These are phyloP conservation scores for Drosophila equinoxialis DNA, from an alignment of 1,140 invertebrate genomes.

Conservation along the genomic window DNA sequence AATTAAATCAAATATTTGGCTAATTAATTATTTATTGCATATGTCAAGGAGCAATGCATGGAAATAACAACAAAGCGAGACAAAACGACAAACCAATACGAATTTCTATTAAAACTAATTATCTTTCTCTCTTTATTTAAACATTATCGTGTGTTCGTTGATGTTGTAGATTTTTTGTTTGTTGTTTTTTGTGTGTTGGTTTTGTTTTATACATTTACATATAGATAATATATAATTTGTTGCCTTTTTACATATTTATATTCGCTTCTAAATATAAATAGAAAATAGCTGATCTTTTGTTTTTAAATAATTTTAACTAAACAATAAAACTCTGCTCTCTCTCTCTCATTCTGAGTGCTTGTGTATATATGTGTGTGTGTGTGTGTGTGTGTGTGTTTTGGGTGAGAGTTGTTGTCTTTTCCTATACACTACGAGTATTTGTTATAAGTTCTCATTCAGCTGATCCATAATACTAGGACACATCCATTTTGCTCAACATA, in stretches of 20 bases:
- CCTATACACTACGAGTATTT: conserved; percentile 71
- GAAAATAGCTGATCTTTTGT: conserved; percentile 38
- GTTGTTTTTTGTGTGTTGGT: conserved; percentile 11
- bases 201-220: conserved; percentile 51
- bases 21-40: conserved; percentile 58
- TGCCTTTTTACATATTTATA: conserved; percentile 58
- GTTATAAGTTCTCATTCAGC: conserved; percentile 28
- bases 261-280: conserved; percentile 58
- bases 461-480: conserved; percentile 66
- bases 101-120: conserved; percentile 70
- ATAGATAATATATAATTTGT: conserved; percentile 26
- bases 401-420: conserved; percentile 33
- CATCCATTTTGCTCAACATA: not conserved
- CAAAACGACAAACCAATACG: not conserved
- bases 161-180: conserved; percentile 25
- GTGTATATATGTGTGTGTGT: not conserved
- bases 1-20: conserved; percentile 67
- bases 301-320: conserved; percentile 20
- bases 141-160: conserved; percentile 53
- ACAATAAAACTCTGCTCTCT: conserved; percentile 11
- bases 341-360: conserved; percentile 1
- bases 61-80: not conserved
- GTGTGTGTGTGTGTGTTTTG: conserved; percentile 25
- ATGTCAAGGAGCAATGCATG: conserved; percentile 1
- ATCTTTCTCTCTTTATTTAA: conserved; percentile 69